Percentiles rank a stretch among this genome's conserved stretches.
Conservation (phyloP, 2,113 vertebrate species). For the Eurystomus gularis region DNA sequence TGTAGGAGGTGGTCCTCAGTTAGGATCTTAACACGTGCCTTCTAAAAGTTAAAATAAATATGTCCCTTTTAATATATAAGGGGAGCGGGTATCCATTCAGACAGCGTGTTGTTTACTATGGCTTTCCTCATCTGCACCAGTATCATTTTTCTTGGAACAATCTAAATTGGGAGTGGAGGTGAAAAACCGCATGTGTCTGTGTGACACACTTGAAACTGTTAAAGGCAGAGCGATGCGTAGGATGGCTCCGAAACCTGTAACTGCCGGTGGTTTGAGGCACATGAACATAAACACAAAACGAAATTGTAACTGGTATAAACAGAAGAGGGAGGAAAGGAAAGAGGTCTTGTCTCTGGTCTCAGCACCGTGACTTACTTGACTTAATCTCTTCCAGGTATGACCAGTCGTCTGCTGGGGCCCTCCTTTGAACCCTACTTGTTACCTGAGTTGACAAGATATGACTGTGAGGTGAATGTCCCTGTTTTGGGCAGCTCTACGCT, state of each 20-base stretch:
- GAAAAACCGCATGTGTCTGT: neutral
- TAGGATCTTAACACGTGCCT: neutral
- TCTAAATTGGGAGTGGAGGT: neutral
- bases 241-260: neutral
- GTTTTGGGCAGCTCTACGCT: slow-evolving; percentile 88
- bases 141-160: neutral
- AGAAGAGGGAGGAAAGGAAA: neutral
- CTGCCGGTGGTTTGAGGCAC: neutral
- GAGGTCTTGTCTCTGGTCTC: neutral
- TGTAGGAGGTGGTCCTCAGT: neutral
- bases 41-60: neutral
- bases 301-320: neutral
- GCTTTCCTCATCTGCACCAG: neutral
- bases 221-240: neutral
- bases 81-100: neutral
- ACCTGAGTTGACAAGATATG: slow-evolving; percentile 94
- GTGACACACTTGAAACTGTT: neutral
- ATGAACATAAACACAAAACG: neutral
- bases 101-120: neutral
- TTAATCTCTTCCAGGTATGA: slow-evolving; percentile 77
- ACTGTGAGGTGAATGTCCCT: slow-evolving; percentile 97
- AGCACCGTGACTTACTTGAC: neutral
- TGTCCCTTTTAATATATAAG: neutral
- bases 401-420: slow-evolving; percentile 86
- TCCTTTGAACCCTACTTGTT: slow-evolving; percentile 86